These are phyloP conservation scores for Taenioides sp. DNA, from an alignment of 2,797 vertebrate genomes.

Conservation along the genomic window DNA sequence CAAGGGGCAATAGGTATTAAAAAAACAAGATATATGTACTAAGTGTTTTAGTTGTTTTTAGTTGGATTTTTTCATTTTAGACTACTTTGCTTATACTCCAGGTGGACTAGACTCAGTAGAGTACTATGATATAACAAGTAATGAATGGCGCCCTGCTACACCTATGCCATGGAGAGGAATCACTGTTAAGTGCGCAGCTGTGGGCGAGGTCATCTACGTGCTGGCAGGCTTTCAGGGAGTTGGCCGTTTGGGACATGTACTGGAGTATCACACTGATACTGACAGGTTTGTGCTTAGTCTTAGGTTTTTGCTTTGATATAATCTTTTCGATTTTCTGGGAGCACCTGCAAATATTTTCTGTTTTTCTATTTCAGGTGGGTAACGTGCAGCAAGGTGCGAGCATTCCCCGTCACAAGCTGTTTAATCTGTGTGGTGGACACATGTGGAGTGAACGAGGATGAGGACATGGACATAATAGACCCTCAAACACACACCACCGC, in stretches of 20 bases:
- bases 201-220: slow-evolving; percentile 90
- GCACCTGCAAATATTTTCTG: not conserved
- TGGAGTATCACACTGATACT: slow-evolving; percentile 92
- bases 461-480: slow-evolving; percentile 78
- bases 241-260: slow-evolving; percentile 89
- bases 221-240: slow-evolving; percentile 96
- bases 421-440: slow-evolving; percentile 97
- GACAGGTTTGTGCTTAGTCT: slow-evolving; percentile 76
- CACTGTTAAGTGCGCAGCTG: slow-evolving; percentile 94
- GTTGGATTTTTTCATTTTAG: not conserved
- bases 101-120: slow-evolving; percentile 95
- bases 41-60: not conserved
- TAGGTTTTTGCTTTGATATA: not conserved
- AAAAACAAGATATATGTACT: not conserved
- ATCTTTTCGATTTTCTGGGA: not conserved
- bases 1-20: slow-evolving; percentile 89
- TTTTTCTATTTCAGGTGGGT: slow-evolving; percentile 76
- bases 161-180: slow-evolving; percentile 96
- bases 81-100: slow-evolving; percentile 38
- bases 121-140: slow-evolving; percentile 91
- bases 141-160: slow-evolving; percentile 90
- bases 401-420: slow-evolving; percentile 96
- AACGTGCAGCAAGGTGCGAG: slow-evolving; percentile 91
- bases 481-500: slow-evolving; percentile 54
- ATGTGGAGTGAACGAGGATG: slow-evolving; percentile 95